Conservation (phyloP, 2,797 vertebrate species). For the Helostoma temminkii region DNA sequence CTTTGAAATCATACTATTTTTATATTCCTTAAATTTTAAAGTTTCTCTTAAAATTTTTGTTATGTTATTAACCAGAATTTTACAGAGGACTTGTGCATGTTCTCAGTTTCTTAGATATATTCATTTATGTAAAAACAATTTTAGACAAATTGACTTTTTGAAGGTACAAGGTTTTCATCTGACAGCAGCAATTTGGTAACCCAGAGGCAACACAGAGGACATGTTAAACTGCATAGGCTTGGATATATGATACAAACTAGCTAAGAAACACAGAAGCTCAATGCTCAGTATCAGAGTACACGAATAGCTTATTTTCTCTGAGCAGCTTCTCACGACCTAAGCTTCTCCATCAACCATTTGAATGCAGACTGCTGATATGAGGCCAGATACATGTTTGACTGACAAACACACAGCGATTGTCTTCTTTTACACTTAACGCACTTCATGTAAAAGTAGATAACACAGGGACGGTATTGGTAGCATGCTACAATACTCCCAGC, state of each 20-base stretch:
- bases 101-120: neutral
- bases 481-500: conserved; percentile 84
- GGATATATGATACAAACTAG: conserved; percentile 73
- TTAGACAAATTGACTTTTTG: conserved; percentile 24
- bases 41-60: conserved; percentile 20
- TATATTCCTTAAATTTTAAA: neutral
- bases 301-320: conserved; percentile 48
- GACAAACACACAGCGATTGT: conserved; percentile 66
- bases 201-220: conserved; percentile 78
- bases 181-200: conserved; percentile 74
- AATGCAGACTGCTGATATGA: conserved; percentile 79
- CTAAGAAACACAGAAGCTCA: conserved; percentile 43
- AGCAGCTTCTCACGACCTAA: conserved; percentile 47
- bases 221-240: conserved; percentile 75
- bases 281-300: conserved; percentile 58
- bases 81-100: neutral
- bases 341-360: conserved; percentile 67
- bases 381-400: conserved; percentile 63
- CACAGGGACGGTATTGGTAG: conserved; percentile 75
- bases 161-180: conserved; percentile 68
- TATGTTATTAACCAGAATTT: conserved; percentile 6
- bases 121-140: neutral
- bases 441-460: conserved; percentile 77
- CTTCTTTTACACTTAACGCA: conserved; percentile 75
- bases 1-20: conserved; percentile 13